Conservation (phyloP, 2,888 invertebrate species). For the Meiosimyza platycephala region DNA sequence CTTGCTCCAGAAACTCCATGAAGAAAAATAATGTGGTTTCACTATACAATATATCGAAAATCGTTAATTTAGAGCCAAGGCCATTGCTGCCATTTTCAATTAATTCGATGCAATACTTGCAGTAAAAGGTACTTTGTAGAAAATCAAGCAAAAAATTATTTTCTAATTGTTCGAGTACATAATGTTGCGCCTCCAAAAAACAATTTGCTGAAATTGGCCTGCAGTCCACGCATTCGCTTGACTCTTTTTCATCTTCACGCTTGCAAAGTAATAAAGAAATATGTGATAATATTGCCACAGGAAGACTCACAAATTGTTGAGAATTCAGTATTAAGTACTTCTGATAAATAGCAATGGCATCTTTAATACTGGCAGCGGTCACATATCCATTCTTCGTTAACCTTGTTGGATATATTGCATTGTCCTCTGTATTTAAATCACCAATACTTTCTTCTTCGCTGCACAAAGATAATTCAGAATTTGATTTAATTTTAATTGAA, state of each 20-base stretch:
- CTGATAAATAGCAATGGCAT: slow-evolving; percentile 66
- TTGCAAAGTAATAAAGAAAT: slow-evolving; percentile 62
- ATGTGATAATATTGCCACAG: slow-evolving; percentile 61
- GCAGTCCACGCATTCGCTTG: not conserved
- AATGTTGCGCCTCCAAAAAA: slow-evolving; percentile 79
- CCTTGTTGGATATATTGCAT: not conserved
- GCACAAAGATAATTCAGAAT: slow-evolving; percentile 44
- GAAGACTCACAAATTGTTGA: slow-evolving; percentile 58
- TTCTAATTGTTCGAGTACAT: slow-evolving; percentile 77
- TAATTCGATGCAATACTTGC: slow-evolving; percentile 93
- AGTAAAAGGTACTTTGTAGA: slow-evolving; percentile 85
- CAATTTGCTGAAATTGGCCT: slow-evolving; percentile 70
- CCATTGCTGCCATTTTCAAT: slow-evolving; percentile 54
- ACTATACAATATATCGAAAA: slow-evolving; percentile 91
- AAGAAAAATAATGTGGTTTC: slow-evolving; percentile 93
- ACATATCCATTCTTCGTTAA: not conserved
- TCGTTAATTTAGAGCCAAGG: slow-evolving; percentile 70
- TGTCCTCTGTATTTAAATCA: no score
- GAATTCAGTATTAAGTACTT: slow-evolving; percentile 65
- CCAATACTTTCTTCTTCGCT: slow-evolving; percentile 30
- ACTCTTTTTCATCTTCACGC: slow-evolving; percentile 42
- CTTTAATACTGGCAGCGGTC: slow-evolving; percentile 56
- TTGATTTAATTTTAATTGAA: slow-evolving; percentile 39
- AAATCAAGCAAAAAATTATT: slow-evolving; percentile 83
- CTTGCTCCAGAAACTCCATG: slow-evolving; percentile 95